Percentiles rank a stretch among this genome's conserved stretches.
These are phyloP conservation scores for Hyposoter didymator DNA, from an alignment of 2,888 invertebrate species.

Conservation along the genomic window DNA sequence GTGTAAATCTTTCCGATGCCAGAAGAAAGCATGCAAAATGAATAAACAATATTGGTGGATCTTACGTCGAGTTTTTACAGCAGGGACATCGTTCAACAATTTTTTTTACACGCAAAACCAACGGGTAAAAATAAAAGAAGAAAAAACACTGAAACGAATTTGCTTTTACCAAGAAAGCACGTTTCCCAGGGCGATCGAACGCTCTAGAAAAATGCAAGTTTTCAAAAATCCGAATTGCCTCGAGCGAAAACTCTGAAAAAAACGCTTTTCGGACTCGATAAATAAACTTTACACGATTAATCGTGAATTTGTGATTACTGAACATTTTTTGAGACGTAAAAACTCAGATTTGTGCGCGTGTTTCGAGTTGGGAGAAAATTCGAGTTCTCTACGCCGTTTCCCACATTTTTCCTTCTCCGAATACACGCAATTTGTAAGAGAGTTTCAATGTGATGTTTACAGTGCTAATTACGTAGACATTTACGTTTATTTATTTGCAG, in stretches of 20 bases:
- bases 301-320: background rate
- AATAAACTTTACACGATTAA: background rate
- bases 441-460: background rate
- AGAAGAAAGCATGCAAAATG: background rate
- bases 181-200: background rate
- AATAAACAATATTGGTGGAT: background rate
- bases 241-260: background rate
- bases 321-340: background rate
- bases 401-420: background rate
- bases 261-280: too few species aligned
- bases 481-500: background rate
- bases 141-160: background rate
- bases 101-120: background rate
- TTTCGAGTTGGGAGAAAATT: background rate
- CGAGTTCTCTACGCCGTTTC: background rate
- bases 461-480: background rate
- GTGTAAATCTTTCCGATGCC: conserved; percentile 34
- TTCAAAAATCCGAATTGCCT: background rate
- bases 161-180: too few species aligned
- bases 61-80: background rate
- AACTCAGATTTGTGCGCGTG: background rate
- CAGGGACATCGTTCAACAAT: background rate
- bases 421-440: background rate
- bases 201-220: background rate
- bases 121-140: background rate